A percentile compares a stretch with the other conserved stretches of the same genome.
phyloP scores from a whole-genome alignment of 2,888 invertebrate species.

The Nudaria mundana region DNA sequence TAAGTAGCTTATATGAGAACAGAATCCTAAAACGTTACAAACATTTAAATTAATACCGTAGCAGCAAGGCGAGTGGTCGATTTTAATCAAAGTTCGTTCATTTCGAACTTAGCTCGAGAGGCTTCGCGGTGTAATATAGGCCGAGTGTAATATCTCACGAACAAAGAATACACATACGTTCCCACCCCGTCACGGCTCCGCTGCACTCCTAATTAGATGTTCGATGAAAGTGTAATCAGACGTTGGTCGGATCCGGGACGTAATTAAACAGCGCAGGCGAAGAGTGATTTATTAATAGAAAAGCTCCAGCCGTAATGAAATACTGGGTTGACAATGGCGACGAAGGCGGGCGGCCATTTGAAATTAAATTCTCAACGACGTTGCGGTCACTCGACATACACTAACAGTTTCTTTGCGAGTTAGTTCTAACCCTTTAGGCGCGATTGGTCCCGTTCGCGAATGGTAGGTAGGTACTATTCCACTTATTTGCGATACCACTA shows the following conservation, averaged over 20 bases:
- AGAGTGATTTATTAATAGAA: conserved; percentile 82
- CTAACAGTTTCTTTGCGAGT: conserved; percentile 66
- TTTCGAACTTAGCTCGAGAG: conserved; percentile 63
- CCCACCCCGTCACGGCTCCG: conserved; percentile 46
- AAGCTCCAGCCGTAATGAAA: conserved; percentile 80
- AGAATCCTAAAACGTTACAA: conserved; percentile 18
- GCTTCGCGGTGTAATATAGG: conserved; percentile 61
- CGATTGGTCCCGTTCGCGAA: too few relatives aligned
- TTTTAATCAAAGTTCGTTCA: conserved; percentile 75
- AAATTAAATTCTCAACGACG: conserved; percentile 77
- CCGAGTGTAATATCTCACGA: conserved; percentile 64
- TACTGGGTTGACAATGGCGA: conserved; percentile 79
- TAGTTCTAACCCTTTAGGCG: conserved; percentile 26
- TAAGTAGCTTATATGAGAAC: conserved; percentile 7
- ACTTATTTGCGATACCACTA: too few relatives aligned
- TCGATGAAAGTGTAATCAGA: conserved; percentile 81
- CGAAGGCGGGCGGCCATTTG: conserved; percentile 68
- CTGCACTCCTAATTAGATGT: conserved; percentile 80
- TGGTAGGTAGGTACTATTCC: too few relatives aligned
- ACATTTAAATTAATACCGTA: conserved; percentile 34
- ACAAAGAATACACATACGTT: conserved; percentile 75
- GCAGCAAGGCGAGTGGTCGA: conserved; percentile 51
- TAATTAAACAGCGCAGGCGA: conserved; percentile 80
- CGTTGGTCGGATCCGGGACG: conserved; percentile 75
- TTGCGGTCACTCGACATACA: conserved; percentile 50